Evolutionary conservation across 2,113 vertebrate genomes (phyloP).

Genomic region (Leucosticte australis): DNA sequence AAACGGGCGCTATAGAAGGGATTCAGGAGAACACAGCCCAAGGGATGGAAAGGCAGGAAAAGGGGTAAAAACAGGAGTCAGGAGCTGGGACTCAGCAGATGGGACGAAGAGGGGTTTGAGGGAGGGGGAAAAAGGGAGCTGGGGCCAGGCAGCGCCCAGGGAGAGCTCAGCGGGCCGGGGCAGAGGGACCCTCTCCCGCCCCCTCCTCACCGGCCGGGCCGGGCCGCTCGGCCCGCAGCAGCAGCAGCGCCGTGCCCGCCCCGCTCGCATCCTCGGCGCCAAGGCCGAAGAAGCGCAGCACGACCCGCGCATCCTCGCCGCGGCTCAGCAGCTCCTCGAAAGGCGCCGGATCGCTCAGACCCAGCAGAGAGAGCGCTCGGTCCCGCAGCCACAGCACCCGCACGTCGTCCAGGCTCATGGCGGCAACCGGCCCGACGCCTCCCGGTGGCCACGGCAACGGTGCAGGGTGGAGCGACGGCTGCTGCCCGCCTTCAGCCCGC

Average conservation of each 20-base stretch:
- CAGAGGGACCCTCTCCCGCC: constrained; percentile 59
- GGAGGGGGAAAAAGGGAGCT: fast-evolving
- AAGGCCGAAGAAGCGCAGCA: constrained; percentile 77
- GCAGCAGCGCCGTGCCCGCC: constrained; percentile 9
- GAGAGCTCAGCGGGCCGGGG: neutral
- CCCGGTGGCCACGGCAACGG: constrained; percentile 26
- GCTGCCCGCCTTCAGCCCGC: neutral
- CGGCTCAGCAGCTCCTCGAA: constrained; percentile 85
- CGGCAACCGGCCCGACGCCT: neutral
- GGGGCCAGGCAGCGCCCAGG: neutral
- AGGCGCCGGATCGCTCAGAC: constrained; percentile 59
- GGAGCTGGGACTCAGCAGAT: neutral
- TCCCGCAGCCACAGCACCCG: constrained; percentile 85
- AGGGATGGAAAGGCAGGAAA: neutral
- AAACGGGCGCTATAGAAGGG: neutral
- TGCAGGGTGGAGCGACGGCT: neutral
- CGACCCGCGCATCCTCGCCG: constrained; percentile 63
- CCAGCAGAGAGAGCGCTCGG: constrained; percentile 67
- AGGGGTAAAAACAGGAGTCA: neutral
- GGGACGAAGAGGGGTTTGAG: neutral
- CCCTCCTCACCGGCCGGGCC: constrained; percentile 73
- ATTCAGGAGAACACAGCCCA: neutral
- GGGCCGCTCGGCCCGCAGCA: constrained; percentile 75
- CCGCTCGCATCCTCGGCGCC: constrained; percentile 22
- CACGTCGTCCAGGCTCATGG: constrained; percentile 78